Evolutionary conservation across 2,797 vertebrate species (phyloP).

Genomic region (Pipistrellus nathusii): DNA sequence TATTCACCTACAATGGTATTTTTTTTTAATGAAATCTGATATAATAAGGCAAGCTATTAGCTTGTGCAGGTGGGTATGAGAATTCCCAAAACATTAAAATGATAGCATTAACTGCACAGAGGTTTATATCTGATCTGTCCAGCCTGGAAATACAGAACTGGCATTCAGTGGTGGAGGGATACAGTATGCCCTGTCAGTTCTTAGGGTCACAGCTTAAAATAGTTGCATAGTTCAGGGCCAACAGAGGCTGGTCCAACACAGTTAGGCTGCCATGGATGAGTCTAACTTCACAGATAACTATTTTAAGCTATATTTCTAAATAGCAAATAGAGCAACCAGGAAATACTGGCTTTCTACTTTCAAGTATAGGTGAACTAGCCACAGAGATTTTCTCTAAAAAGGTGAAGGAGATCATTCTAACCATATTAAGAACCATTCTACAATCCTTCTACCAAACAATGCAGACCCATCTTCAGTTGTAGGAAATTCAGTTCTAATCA

Average conservation of each 20-base stretch:
- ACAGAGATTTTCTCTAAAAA: constrained; percentile 39
- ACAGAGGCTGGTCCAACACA: constrained; percentile 48
- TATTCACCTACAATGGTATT: background rate
- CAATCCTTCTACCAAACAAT: background rate
- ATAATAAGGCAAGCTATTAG: background rate
- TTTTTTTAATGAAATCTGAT: constrained; percentile 37
- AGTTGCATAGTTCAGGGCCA: constrained; percentile 70
- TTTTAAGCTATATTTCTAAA: constrained; percentile 75
- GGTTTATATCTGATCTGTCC: background rate
- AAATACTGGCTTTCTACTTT: constrained; percentile 63
- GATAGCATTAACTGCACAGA: background rate
- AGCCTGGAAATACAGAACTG: constrained; percentile 64
- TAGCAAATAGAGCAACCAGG: constrained; percentile 64
- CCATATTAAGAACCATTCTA: background rate
- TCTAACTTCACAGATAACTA: constrained; percentile 69
- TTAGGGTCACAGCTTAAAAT: constrained; percentile 78
- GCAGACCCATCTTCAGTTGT: background rate
- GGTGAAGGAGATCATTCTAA: background rate
- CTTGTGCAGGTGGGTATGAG: background rate
- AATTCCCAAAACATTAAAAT: constrained; percentile 29
- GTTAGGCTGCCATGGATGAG: constrained; percentile 49
- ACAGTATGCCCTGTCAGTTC: constrained; percentile 67
- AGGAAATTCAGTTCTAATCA: background rate
- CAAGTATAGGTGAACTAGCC: constrained; percentile 13
- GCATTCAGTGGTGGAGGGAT: constrained; percentile 17